Percentiles rank a stretch among this genome's conserved stretches.
phyloP scores from a whole-genome alignment of 2,113 vertebrate species.

The Hymenochirus boettgeri region DNA sequence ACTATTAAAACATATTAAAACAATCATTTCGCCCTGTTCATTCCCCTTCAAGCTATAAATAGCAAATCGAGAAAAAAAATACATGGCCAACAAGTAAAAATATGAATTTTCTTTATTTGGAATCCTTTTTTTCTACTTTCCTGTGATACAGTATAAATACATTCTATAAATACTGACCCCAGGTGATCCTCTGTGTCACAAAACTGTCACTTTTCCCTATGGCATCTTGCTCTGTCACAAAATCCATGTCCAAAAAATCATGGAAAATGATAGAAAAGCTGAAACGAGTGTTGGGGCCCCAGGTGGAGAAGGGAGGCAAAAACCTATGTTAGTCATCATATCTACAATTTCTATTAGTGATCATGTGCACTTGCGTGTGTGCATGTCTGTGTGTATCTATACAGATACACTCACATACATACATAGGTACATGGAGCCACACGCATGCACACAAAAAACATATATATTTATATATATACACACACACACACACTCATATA shows the following conservation, averaged over 20 bases:
- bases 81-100: slow-evolving; percentile 28
- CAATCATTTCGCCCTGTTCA: no score
- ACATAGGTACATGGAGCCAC: slow-evolving; percentile 8
- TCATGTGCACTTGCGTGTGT: slow-evolving; percentile 5
- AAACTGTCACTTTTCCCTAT: slow-evolving; percentile 34
- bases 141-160: slow-evolving; percentile 43
- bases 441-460: slow-evolving; percentile 14
- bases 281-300: slow-evolving; percentile 18
- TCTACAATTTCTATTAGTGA: slow-evolving; percentile 26
- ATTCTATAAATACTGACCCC: slow-evolving; percentile 43
- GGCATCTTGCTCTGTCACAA: slow-evolving; percentile 26
- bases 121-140: slow-evolving; percentile 41
- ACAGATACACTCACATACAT: slow-evolving; percentile 11
- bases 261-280: slow-evolving; percentile 41
- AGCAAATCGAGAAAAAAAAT: not conserved
- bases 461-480: slow-evolving; percentile 28
- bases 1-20: no score
- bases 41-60: no score
- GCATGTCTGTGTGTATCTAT: not conserved
- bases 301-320: slow-evolving; percentile 20
- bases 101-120: slow-evolving; percentile 43
- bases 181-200: slow-evolving; percentile 39
- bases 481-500: slow-evolving; percentile 14
- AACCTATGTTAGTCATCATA: slow-evolving; percentile 39
- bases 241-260: slow-evolving; percentile 35